Conservation (phyloP, 2,888 invertebrate species). For the Hermaeophaga mercurialis region DNA sequence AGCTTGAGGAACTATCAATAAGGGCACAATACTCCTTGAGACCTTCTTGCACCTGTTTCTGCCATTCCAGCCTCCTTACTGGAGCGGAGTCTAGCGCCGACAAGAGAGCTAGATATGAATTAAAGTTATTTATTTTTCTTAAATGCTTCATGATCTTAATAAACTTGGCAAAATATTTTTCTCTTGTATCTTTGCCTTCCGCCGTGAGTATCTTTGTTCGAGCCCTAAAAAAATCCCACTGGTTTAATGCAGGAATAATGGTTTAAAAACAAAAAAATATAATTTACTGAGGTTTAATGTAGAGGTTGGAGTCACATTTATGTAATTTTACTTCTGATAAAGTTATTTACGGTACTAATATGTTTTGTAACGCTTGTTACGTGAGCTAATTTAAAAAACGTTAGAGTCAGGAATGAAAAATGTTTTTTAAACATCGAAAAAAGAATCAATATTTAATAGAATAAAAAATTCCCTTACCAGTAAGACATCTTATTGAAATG, state of each 20-base stretch:
- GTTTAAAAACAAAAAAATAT: too few species aligned
- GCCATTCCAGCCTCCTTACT: conserved; percentile 89
- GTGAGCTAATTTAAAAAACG: not conserved
- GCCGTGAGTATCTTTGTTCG: conserved; percentile 91
- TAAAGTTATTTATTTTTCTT: conserved; percentile 97
- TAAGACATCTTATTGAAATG: conserved; percentile 99
- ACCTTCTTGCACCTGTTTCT: conserved; percentile 87
- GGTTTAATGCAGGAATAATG: too few species aligned
- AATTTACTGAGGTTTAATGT: too few species aligned
- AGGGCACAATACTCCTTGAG: conserved; percentile 93
- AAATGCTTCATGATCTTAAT: conserved; percentile 98
- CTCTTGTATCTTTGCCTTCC: conserved; percentile 89
- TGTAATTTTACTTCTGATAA: too few species aligned
- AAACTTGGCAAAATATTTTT: conserved; percentile 92
- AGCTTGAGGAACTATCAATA: conserved; percentile 97
- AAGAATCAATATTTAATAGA: too few species aligned
- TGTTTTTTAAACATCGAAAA: too few species aligned
- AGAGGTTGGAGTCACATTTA: too few species aligned
- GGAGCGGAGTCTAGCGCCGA: conserved; percentile 98
- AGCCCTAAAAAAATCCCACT: conserved; percentile 68
- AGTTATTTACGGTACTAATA: too few species aligned
- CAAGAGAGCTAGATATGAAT: conserved; percentile 94
- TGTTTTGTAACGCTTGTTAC: too few species aligned
- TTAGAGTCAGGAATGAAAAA: too few species aligned
- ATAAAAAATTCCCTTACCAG: conserved; percentile 75